Evolutionary conservation across 2,888 invertebrate genomes (phyloP), one percentile per base, ranked within the genome.

Genomic region (Seladonia tumulorum): DNA sequence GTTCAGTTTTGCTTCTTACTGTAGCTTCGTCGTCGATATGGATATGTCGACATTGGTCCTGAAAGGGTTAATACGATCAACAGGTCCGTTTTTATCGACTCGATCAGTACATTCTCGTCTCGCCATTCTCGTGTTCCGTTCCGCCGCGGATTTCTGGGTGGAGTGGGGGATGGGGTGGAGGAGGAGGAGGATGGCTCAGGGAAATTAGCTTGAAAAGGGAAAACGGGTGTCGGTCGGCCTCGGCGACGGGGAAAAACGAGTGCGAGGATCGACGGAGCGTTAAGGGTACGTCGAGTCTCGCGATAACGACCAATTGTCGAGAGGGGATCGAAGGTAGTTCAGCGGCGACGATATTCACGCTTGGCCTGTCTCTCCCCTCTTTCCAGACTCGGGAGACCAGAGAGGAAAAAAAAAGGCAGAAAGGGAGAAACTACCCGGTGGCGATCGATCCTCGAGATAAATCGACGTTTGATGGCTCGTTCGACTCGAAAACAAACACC

Each of bases 291-390:
- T 39, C 63, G 60, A 35, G 79, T 8, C 76, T n/a, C 60, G 60
- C 78, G 78, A 78, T 78, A 68, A 82, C 63, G 73, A 57, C 63
- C 78, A 78, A 74, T 66, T 66, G 82, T 82, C 53, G 68, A 25
- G 68, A 49, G 47, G 47, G 35, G 12, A 66, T 70, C 79, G 73
- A 49, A 29, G 25, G 80, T 76, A n/a, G 47, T 66, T 76, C 39
- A 39, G 7, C 22, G 49, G 39, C 66, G 70, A 42, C 49, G 70
- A 45, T 81, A 72, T 79, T 81, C 70, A 75, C 75, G 75, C 25
- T 35, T 66, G 39, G 49, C 53, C 22, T 22, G 2, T 53, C 53
- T 53, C 53, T 53, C 22, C 45, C 2, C 60, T 5, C 60, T 16
- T 25, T 25, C 10, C 14, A 29, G 12, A 5, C 25, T 14, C 5